phyloP scores from a whole-genome alignment of 1,140 invertebrate species.

The Notospermus geniculatus region DNA sequence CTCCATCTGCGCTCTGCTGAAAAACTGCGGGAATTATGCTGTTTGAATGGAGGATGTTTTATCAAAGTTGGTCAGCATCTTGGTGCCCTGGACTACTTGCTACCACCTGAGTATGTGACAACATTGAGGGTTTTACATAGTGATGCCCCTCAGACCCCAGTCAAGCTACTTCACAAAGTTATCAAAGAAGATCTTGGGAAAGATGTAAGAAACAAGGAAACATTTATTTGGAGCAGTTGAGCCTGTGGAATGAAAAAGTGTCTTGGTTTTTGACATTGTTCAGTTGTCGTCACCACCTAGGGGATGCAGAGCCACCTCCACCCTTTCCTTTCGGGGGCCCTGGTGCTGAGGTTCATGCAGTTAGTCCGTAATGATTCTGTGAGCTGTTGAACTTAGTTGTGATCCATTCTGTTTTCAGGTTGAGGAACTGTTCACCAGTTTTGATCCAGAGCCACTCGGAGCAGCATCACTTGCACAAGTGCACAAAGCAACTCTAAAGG shows the following conservation, averaged over 20 bases:
- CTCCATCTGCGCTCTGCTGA: constrained; percentile 82
- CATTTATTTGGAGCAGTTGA: no score
- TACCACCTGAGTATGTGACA: constrained; percentile 90
- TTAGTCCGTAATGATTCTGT: no score
- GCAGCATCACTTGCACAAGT: constrained; percentile 95
- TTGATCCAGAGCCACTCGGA: constrained; percentile 84
- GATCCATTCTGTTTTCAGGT: constrained; percentile 61
- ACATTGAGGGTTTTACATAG: constrained; percentile 91
- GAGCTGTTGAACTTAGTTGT: no score
- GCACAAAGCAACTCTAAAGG: constrained; percentile 82
- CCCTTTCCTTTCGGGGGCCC: no score
- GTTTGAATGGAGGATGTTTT: constrained; percentile 92
- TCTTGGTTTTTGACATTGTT: no score
- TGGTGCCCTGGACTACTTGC: constrained; percentile 90
- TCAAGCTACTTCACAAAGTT: constrained; percentile 82
- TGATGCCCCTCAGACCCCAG: constrained; percentile 80
- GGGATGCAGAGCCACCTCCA: no score
- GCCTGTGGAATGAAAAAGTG: no score
- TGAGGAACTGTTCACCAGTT: constrained; percentile 78
- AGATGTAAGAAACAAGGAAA: constrained; percentile 64
- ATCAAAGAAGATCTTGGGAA: constrained; percentile 83
- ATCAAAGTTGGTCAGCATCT: constrained; percentile 95
- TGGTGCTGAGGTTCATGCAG: no score
- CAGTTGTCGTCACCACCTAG: no score
- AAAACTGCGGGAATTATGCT: constrained; percentile 82